Percentiles rank a stretch among this genome's conserved stretches.
Conservation (phyloP, 2,888 invertebrate species). For the Acronicta psi region DNA sequence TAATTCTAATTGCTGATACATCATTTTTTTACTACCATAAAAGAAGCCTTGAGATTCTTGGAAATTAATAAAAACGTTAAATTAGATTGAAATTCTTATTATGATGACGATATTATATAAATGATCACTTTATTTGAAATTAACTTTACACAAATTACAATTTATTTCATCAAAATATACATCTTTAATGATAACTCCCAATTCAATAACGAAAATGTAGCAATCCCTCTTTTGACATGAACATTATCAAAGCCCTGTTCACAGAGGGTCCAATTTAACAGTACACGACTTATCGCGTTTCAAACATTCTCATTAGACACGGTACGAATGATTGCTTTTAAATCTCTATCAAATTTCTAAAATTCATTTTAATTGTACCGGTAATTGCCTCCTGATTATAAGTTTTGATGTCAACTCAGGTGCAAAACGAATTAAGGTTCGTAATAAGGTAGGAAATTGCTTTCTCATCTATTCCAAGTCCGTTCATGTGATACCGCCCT, state of each 20-base stretch:
- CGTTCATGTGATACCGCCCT: conserved; percentile 56
- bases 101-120: conserved; percentile 27
- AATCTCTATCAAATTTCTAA: conserved; percentile 45
- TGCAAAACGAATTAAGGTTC: conserved; percentile 71
- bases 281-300: conserved; percentile 45
- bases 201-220: conserved; percentile 49
- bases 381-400: conserved; percentile 72
- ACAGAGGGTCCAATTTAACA: conserved; percentile 50
- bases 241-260: conserved; percentile 51
- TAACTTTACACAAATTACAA: conserved; percentile 41
- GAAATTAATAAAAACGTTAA: conserved; percentile 17
- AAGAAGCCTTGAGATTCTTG: not conserved
- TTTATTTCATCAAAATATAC: conserved; percentile 38
- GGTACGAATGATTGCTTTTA: conserved; percentile 38
- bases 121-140: conserved; percentile 40
- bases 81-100: conserved; percentile 23
- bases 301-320: conserved; percentile 40
- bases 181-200: conserved; percentile 47
- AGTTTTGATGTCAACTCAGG: conserved; percentile 73
- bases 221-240: conserved; percentile 55
- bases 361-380: conserved; percentile 60
- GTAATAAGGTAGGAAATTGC: conserved; percentile 70
- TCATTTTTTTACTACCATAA: not conserved
- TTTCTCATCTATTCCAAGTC: conserved; percentile 58
- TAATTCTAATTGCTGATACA: not conserved